Evolutionary conservation across 2,113 vertebrate species (phyloP).

Genomic region (Podocnemis expansa): DNA sequence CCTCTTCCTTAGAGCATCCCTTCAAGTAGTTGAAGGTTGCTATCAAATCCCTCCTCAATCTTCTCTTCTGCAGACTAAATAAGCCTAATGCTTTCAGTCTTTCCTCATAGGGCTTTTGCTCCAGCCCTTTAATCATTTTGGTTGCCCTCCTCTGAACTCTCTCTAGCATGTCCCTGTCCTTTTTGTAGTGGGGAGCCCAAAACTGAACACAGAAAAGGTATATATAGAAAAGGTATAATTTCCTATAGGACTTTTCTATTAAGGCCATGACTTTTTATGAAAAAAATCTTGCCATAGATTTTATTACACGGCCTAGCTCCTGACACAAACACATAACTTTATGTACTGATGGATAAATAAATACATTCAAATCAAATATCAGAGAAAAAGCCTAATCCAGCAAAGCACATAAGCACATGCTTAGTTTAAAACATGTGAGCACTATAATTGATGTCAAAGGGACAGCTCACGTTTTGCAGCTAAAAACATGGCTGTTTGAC

Average conservation of each 20-base stretch:
- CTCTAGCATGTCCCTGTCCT: too few relatives aligned
- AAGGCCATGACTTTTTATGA: neutral
- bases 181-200: too few relatives aligned
- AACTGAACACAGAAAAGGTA: too few relatives aligned
- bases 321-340: neutral
- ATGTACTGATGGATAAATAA: neutral
- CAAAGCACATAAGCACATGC: neutral
- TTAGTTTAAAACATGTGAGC: neutral
- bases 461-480: too few relatives aligned
- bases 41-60: too few relatives aligned
- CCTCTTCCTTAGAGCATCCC: too few relatives aligned
- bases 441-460: neutral
- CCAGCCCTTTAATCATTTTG: too few relatives aligned
- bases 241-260: neutral
- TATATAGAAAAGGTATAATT: neutral
- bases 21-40: too few relatives aligned
- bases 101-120: too few relatives aligned
- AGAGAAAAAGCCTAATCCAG: neutral
- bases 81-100: too few relatives aligned
- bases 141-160: too few relatives aligned
- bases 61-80: too few relatives aligned
- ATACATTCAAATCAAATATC: neutral
- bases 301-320: neutral
- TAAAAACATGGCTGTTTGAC: neutral
- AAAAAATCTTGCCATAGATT: neutral